These are phyloP conservation scores for Ceratitis capitata DNA, from an alignment of 1,140 invertebrate genomes.

Conservation along the genomic window DNA sequence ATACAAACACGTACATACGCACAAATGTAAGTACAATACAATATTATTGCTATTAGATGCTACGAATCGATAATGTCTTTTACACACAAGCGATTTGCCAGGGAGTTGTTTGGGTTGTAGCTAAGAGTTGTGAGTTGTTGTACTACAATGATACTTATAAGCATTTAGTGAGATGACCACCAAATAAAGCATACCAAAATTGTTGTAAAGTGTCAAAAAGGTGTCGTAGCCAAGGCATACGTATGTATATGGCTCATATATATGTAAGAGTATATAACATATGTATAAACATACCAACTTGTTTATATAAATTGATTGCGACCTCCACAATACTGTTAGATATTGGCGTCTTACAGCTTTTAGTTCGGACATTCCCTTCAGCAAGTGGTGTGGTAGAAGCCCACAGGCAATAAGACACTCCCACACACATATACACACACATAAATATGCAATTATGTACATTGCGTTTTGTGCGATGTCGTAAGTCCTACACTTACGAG, in stretches of 20 bases:
- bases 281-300: too few relatives aligned
- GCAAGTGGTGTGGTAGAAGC: too few relatives aligned
- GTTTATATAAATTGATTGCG: too few relatives aligned
- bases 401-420: too few relatives aligned
- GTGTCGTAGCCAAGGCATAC: not conserved
- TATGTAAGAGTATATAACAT: not conserved
- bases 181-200: not conserved
- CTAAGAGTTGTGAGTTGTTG: not conserved
- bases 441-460: not conserved
- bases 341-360: too few relatives aligned
- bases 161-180: not conserved
- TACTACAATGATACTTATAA: not conserved
- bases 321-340: too few relatives aligned
- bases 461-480: not conserved
- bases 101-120: not conserved
- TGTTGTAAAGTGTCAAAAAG: slow-evolving; percentile 12
- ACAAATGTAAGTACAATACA: not conserved
- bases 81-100: slow-evolving; percentile 7
- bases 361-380: too few relatives aligned
- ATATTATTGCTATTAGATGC: not conserved
- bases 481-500: not conserved
- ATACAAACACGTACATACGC: not conserved
- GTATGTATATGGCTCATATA: not conserved
- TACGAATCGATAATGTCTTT: slow-evolving; percentile 17
- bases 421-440: not conserved